Evolutionary conservation across 1,140 invertebrate species (phyloP).

Genomic region (Drosophila navojoa): DNA sequence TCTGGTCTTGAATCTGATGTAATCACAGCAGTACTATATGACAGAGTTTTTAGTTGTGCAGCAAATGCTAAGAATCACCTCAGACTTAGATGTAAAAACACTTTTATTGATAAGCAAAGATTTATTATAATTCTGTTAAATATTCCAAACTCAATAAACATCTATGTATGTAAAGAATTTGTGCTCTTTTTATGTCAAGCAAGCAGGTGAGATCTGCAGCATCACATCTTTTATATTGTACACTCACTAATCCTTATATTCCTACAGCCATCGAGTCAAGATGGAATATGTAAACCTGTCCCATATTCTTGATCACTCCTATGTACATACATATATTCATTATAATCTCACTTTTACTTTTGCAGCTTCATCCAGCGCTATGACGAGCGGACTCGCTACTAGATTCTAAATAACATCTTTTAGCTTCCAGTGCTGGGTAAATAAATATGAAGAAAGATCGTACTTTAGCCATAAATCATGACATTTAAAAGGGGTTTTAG

Average conservation of each 20-base stretch:
- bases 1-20: neutral
- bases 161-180: neutral
- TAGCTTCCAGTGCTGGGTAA: no score
- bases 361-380: slow-evolving; percentile 63
- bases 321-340: neutral
- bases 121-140: slow-evolving; percentile 4
- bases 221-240: neutral
- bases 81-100: neutral
- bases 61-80: neutral
- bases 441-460: no score
- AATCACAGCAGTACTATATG: neutral
- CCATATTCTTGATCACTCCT: neutral
- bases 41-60: neutral
- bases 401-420: slow-evolving; percentile 4
- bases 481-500: neutral
- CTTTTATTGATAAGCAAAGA: neutral
- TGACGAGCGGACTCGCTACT: slow-evolving; percentile 57
- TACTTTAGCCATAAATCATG: neutral
- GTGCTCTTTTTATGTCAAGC: neutral
- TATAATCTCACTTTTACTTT: slow-evolving; percentile 9
- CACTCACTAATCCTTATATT: neutral
- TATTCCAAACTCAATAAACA: slow-evolving; percentile 8
- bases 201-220: neutral
- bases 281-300: neutral
- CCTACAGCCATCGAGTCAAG: slow-evolving; percentile 8